A percentile compares a stretch with the other conserved stretches of the same genome.
phyloP scores from a whole-genome alignment of 2,797 vertebrate genomes.

The Sebastes glaucus region DNA sequence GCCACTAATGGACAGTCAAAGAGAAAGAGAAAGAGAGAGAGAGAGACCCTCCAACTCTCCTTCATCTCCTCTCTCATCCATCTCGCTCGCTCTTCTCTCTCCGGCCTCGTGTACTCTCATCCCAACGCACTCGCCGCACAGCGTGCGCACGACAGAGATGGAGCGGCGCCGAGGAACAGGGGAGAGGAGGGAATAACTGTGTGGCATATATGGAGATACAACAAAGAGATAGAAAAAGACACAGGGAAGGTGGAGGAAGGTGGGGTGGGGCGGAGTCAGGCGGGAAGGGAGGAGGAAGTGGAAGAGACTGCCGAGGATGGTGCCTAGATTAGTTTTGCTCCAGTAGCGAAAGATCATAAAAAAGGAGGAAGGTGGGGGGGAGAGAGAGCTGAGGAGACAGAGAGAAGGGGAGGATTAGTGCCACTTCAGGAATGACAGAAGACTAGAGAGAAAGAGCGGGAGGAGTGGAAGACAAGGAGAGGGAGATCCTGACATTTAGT shows the following conservation, averaged over 20 bases:
- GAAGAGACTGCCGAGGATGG: slow-evolving; percentile 72
- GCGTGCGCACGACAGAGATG: slow-evolving; percentile 52
- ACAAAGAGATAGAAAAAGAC: slow-evolving; percentile 44
- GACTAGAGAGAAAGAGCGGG: slow-evolving; percentile 65
- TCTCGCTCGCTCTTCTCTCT: slow-evolving; percentile 50
- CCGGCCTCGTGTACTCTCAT: slow-evolving; percentile 47
- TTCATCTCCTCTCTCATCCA: slow-evolving; percentile 62
- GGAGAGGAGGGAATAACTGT: slow-evolving; percentile 9
- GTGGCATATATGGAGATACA: slow-evolving; percentile 34
- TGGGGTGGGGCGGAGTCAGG: slow-evolving; percentile 22
- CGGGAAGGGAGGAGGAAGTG: slow-evolving; percentile 30
- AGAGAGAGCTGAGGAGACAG: slow-evolving; percentile 75
- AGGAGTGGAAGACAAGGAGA: slow-evolving; percentile 55
- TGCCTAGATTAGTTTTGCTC: slow-evolving; percentile 85
- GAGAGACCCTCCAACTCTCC: slow-evolving; percentile 60
- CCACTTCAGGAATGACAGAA: slow-evolving; percentile 83
- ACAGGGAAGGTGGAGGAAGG: slow-evolving; percentile 9
- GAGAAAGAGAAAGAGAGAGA: slow-evolving; percentile 33
- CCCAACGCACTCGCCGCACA: slow-evolving; percentile 40
- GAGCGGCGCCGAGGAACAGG: slow-evolving; percentile 9
- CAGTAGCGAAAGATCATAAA: slow-evolving; percentile 86
- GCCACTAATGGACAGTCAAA: slow-evolving; percentile 64
- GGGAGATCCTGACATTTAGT: slow-evolving; percentile 77
- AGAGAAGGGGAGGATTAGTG: slow-evolving; percentile 84
- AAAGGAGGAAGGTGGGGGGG: slow-evolving; percentile 66